A percentile compares a stretch with the other conserved stretches of the same genome.
phyloP scores from a whole-genome alignment of 2,113 vertebrate species.

The Gobio gobio region DNA sequence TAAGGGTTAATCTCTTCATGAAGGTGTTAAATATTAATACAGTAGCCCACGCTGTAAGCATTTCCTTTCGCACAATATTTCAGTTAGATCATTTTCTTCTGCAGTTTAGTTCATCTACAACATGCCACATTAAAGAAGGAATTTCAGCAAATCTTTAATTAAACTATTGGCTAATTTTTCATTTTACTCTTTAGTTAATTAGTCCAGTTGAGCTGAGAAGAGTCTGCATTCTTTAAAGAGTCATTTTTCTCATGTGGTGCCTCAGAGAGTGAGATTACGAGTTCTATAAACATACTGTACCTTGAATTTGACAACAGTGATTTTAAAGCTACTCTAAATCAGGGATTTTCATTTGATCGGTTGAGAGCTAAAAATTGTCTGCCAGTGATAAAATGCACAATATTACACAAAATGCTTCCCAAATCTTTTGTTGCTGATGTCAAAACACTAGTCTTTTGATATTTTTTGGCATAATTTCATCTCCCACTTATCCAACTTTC shows the following conservation, averaged over 20 bases:
- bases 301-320: conserved; percentile 31
- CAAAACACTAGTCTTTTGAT: background rate
- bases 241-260: conserved; percentile 33
- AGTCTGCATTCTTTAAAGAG: conserved; percentile 46
- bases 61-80: conserved; percentile 34
- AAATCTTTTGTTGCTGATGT: background rate
- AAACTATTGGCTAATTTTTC: conserved; percentile 46
- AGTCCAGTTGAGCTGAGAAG: conserved; percentile 57
- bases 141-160: conserved; percentile 56
- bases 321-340: conserved; percentile 38
- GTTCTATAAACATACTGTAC: background rate
- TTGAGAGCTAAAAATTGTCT: background rate
- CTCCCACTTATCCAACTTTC: background rate
- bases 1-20: background rate
- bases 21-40: background rate
- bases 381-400: background rate
- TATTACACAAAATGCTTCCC: background rate
- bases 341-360: background rate
- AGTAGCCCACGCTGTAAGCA: conserved; percentile 6
- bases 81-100: conserved; percentile 32
- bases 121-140: conserved; percentile 39
- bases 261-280: conserved; percentile 38
- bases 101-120: conserved; percentile 20
- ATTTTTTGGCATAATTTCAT: background rate
- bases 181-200: conserved; percentile 50